These are phyloP conservation scores for Actenoides hombroni DNA, from an alignment of 2,113 vertebrate genomes.

Conservation along the genomic window DNA sequence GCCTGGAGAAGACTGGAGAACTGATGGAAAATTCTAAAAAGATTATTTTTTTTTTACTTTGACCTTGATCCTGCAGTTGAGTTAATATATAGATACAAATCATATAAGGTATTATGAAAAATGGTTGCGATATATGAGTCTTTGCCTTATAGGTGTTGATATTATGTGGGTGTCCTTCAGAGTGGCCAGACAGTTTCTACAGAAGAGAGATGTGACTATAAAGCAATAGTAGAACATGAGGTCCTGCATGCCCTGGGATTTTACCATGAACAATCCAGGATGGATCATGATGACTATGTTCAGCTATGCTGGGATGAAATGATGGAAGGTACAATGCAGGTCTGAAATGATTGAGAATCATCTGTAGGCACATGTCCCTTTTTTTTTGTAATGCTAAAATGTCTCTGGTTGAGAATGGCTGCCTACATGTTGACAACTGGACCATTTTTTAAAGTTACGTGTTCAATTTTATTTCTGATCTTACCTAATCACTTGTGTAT, in stretches of 20 bases:
- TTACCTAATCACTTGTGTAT: neutral
- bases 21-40: neutral
- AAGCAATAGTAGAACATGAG: slow-evolving; percentile 84
- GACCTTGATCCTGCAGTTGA: neutral
- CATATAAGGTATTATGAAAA: neutral
- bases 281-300: slow-evolving; percentile 81
- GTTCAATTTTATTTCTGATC: neutral
- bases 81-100: neutral
- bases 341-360: neutral
- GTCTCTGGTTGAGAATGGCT: neutral
- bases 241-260: slow-evolving; percentile 84
- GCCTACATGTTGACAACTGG: neutral
- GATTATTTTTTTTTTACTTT: neutral
- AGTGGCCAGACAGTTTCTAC: slow-evolving; percentile 79
- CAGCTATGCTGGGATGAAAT: slow-evolving; percentile 84
- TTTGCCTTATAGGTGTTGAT: slow-evolving; percentile 79
- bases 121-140: neutral
- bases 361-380: neutral
- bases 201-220: slow-evolving; percentile 80
- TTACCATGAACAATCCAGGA: slow-evolving; percentile 84
- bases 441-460: neutral
- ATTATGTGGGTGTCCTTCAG: slow-evolving; percentile 75
- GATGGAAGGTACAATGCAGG: slow-evolving; percentile 58
- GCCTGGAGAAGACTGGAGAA: neutral
- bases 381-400: neutral